These are phyloP conservation scores for Hemiscyllium ocellatum DNA, from an alignment of 2,113 vertebrate genomes.

Conservation along the genomic window DNA sequence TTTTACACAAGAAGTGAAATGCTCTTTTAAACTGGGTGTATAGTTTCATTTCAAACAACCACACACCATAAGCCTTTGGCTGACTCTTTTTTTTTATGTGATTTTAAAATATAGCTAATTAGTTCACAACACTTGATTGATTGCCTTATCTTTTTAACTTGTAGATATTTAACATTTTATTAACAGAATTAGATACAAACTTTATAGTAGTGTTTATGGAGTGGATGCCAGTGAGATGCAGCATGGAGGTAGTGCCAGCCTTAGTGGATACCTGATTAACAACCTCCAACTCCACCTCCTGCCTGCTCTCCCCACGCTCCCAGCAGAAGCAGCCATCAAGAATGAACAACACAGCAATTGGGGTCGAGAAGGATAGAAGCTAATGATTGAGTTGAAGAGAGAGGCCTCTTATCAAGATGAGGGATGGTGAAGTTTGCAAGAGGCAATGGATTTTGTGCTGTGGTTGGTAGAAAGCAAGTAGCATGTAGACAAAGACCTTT, in stretches of 20 bases:
- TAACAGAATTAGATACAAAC: too few species aligned
- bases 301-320: background rate
- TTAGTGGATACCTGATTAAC: background rate
- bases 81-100: too few species aligned
- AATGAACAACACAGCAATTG: too few species aligned
- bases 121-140: too few species aligned
- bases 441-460: background rate
- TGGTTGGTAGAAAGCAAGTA: too few species aligned
- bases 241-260: background rate
- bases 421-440: background rate
- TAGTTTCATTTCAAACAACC: too few species aligned
- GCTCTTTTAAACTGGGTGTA: too few species aligned
- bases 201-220: background rate
- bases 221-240: background rate
- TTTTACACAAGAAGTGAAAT: too few species aligned
- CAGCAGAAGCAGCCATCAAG: background rate
- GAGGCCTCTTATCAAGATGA: background rate
- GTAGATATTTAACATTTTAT: too few species aligned
- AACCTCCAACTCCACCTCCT: background rate
- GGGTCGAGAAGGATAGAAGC: background rate
- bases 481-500: background rate
- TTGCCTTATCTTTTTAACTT: too few species aligned
- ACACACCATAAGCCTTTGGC: too few species aligned
- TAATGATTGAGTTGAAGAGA: background rate
- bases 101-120: too few species aligned